phyloP scores from a whole-genome alignment of 92 coral and sea anemone genomes.

The Porites lobata region DNA sequence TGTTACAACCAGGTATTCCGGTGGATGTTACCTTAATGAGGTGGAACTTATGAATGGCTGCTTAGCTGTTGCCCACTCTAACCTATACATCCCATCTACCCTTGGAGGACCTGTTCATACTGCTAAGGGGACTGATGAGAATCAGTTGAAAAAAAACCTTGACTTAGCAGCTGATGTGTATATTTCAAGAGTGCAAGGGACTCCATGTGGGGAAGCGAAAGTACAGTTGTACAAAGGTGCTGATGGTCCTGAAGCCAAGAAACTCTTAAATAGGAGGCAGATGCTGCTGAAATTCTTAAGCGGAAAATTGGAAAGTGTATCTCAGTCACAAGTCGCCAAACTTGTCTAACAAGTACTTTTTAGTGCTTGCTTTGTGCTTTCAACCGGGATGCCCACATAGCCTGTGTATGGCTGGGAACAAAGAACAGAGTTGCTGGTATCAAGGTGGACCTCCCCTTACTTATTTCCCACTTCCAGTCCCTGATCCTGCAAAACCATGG shows the following conservation, averaged over 20 bases:
- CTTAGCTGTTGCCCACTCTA: conserved; percentile 47
- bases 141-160: background rate
- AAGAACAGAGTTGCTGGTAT: conserved; percentile 26
- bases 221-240: conserved; percentile 76
- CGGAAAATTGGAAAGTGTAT: conserved; percentile 40
- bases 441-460: conserved; percentile 38
- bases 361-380: conserved; percentile 33
- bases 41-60: conserved; percentile 60
- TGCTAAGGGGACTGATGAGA: conserved; percentile 41
- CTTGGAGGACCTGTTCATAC: conserved; percentile 56
- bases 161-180: conserved; percentile 17
- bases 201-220: conserved; percentile 74
- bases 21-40: conserved; percentile 40
- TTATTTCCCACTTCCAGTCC: conserved; percentile 59
- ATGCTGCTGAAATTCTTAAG: conserved; percentile 14
- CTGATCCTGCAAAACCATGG: conserved; percentile 62
- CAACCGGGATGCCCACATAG: conserved; percentile 44
- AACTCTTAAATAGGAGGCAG: conserved; percentile 27
- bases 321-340: conserved; percentile 24
- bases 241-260: conserved; percentile 21
- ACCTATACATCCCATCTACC: conserved; percentile 41
- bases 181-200: conserved; percentile 69
- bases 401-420: conserved; percentile 19
- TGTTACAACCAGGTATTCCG: conserved; percentile 34
- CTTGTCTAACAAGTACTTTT: conserved; percentile 34